Conservation (phyloP, 2,888 invertebrate species). For the Cosmia pyralina region DNA sequence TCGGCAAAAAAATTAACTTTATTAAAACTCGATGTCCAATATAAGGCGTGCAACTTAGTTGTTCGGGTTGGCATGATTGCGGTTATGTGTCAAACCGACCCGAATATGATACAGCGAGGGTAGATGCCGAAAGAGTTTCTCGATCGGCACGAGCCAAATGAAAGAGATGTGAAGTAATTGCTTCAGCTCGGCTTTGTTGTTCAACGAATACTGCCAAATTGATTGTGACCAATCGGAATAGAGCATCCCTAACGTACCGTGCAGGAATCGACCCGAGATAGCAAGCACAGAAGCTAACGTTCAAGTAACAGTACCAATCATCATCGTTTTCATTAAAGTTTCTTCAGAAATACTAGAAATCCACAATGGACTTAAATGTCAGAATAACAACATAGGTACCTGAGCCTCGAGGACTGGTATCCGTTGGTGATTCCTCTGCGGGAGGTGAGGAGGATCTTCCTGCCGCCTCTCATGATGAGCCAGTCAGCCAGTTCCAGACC, state of each 20-base stretch:
- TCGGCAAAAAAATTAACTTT: neutral
- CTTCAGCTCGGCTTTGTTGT: neutral
- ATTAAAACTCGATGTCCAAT: neutral
- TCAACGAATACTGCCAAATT: neutral
- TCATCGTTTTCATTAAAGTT: neutral
- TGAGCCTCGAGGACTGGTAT: slow-evolving; percentile 94
- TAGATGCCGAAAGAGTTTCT: neutral
- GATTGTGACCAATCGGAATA: neutral
- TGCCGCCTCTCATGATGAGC: slow-evolving; percentile 95
- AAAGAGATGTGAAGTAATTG: neutral
- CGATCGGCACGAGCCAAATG: neutral
- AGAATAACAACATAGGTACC: slow-evolving; percentile 81
- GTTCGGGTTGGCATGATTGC: neutral
- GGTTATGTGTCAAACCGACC: neutral
- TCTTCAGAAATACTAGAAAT: neutral
- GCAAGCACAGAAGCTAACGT: neutral
- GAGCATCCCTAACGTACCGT: neutral
- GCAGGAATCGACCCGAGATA: neutral
- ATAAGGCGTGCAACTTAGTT: neutral
- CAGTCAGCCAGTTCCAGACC: slow-evolving; percentile 97
- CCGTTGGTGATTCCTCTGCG: slow-evolving; percentile 94
- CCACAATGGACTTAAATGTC: neutral
- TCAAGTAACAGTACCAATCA: neutral
- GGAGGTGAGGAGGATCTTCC: slow-evolving; percentile 94
- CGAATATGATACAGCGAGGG: neutral